Evolutionary conservation across 1,140 invertebrate genomes (phyloP), one percentile per base, ranked within the genome.

Genomic region (Drosophila hydei): DNA sequence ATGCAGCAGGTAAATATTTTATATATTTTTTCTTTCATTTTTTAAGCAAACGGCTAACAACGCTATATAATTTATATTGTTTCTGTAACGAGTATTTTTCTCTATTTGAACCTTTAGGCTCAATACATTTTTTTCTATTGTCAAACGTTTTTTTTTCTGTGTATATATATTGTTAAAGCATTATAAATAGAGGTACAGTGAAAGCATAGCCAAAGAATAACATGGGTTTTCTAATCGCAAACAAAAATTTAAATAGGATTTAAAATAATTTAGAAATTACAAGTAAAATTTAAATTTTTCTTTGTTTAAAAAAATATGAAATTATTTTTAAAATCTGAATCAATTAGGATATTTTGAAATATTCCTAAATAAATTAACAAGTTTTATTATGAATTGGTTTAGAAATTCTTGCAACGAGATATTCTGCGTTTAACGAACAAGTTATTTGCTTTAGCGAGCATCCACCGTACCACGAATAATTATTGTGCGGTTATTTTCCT

Each of bases 1-100:
- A 70, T 88, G 72, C 75, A 87, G 78, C 63, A 72, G 51, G 52
- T 50, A 21, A 69, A 33, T 72, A 75, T 72, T 61, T 67, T 19
- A 25, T 69, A 71, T 69, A 64, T 74, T 62, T 72, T 42, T 48
- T 64, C 30, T 16, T 69, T 47, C 45, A 38, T 55, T 55, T 55
- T 55, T 21, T 7, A 76, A 58, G 55, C 74, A 77, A 67, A 23
- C 33, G 16, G 7, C 33, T 40, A 45, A 76, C 36, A 48, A 64
- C 42, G 4, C 30, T 19, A 65, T 61, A 14, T n/a, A 2, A 27
- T 27, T 43, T 43, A n/a, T 58, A 25, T 27, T 14, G 25, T 36
- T 14, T 45, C 19, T 40, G 16, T 18, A 33, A 55, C 27, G 48
- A 60, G 25, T 43, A 61, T 72, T 69, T 63, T n/a, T 62, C 0